Evolutionary conservation across 2,113 vertebrate genomes (phyloP), one percentile per base, ranked within the genome.

Genomic region (Turdus rufiventris): DNA sequence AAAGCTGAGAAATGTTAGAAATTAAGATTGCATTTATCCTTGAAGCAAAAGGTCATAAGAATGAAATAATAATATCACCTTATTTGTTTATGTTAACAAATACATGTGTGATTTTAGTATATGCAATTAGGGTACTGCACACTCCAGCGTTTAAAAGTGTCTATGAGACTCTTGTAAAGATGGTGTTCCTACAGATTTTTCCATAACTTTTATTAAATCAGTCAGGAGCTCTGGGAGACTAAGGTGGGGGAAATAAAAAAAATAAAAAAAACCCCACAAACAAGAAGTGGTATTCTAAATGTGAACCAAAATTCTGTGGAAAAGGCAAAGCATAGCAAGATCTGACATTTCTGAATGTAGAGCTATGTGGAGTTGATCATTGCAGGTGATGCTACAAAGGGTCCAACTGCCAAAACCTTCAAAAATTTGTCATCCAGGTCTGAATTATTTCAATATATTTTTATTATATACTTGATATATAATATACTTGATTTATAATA

Each of bases 1-100:
- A 96, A 96, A 96, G 79, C 90, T 40, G 48, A 93, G 91, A 96
- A 97, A 92, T 93, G 60, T 80, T 94, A 91, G 93, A 96, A 97
- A 96, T 82, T n/a, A 88, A 94, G 88, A 62, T 92, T 80, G 4
- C 74, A 42, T 92, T 96, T 97, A 93, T 84, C 80, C 96, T 96
- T 96, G 92, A 97, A 97, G 65, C 28, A 77, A 85, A 93, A 66
- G 93, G 65, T 94, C 48, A 38, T 21, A 68, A 62, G 21, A 76
- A 62, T 15, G 28, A 47, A 53, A 71, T 29, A 61, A 83, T 25
- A 71, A 57, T 67, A 89, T 48, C 1, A 0, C 25, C 38, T 76
- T 80, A 63, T 84, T 84, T 78, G 43, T 90, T 88, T 82, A 48
- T 79, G 31, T 53, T 72, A 71, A 68, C 18, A 77, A 93, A 66